These are phyloP conservation scores for Butorides virescens DNA, from an alignment of 2,113 vertebrate species.

Conservation along the genomic window DNA sequence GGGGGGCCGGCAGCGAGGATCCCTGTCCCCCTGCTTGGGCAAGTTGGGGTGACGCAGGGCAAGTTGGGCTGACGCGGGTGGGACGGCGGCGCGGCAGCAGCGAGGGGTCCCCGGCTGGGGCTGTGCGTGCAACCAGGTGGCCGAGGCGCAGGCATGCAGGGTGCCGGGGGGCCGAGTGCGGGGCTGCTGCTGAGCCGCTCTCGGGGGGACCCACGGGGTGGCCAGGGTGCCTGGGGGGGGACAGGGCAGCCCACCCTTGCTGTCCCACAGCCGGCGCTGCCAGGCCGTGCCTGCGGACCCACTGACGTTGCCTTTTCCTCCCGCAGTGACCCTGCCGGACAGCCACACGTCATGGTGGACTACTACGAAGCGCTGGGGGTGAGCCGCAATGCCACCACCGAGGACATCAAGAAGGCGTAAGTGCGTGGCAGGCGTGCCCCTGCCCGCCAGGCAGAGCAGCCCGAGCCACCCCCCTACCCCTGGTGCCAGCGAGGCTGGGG, in stretches of 20 bases:
- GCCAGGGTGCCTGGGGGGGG: fast-evolving
- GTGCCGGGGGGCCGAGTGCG: neutral
- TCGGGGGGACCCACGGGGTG: neutral
- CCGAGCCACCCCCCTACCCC: neutral
- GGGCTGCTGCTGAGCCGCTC: neutral
- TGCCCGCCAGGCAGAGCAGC: neutral
- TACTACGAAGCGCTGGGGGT: slow-evolving; percentile 88
- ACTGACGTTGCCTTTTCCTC: neutral
- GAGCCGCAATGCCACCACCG: slow-evolving; percentile 79
- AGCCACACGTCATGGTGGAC: slow-evolving; percentile 80
- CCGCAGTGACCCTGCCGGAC: neutral
- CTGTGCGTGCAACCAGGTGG: neutral
- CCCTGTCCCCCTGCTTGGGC: neutral
- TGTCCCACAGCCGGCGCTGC: neutral
- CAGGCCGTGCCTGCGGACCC: neutral
- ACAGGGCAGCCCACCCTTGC: neutral
- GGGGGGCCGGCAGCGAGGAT: neutral
- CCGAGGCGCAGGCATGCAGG: neutral
- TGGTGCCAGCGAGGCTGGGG: fast-evolving
- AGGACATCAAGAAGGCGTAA: slow-evolving; percentile 93
- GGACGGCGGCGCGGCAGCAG: neutral
- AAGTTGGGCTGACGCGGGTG: neutral
- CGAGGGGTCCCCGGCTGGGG: neutral
- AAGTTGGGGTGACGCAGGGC: neutral
- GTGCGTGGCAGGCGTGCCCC: neutral